phyloP scores from a whole-genome alignment of 2,797 vertebrate species.

The Platalea minor region DNA sequence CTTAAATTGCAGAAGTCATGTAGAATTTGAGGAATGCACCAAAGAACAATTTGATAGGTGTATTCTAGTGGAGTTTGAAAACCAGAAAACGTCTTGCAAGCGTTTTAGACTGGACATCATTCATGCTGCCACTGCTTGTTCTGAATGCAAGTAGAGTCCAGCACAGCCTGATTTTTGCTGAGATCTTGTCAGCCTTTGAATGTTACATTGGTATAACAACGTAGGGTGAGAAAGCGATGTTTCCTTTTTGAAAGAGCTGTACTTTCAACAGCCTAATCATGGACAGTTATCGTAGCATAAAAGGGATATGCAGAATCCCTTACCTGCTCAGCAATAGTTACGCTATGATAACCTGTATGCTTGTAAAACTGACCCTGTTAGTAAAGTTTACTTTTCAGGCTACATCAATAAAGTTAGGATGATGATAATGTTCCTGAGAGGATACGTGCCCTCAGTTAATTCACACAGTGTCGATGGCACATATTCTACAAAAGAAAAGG shows the following conservation, averaged over 20 bases:
- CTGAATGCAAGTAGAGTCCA: background rate
- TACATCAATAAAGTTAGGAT: background rate
- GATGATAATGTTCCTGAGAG: background rate
- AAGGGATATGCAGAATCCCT: background rate
- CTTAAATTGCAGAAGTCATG: background rate
- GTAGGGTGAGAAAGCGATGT: background rate
- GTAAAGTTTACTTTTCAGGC: background rate
- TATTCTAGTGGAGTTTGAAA: background rate
- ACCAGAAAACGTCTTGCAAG: background rate
- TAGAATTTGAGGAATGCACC: background rate
- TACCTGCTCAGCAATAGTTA: background rate
- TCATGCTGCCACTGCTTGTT: background rate
- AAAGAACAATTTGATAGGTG: background rate
- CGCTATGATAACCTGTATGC: background rate
- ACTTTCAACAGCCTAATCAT: background rate
- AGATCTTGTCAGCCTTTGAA: background rate
- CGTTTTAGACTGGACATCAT: background rate
- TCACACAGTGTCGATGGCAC: background rate
- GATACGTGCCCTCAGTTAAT: background rate
- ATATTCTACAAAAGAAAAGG: background rate
- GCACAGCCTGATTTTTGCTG: background rate
- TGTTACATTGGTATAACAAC: background rate
- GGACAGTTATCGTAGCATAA: background rate
- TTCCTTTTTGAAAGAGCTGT: background rate
- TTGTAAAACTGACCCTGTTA: background rate